phyloP scores from a whole-genome alignment of 2,888 invertebrate species.

The Pandemis cinnamomeana region DNA sequence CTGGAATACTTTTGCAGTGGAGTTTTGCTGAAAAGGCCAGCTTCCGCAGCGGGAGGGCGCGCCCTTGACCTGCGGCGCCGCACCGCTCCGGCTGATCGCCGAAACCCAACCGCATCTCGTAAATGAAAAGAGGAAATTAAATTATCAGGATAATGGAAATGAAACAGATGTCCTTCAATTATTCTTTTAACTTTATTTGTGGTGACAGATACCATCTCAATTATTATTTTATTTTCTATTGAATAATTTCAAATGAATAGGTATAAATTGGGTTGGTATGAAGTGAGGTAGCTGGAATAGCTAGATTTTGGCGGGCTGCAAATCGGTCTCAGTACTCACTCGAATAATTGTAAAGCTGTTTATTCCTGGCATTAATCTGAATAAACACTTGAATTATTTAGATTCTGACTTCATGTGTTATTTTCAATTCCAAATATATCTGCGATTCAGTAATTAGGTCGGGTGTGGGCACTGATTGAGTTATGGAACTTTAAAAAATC shows the following conservation, averaged over 20 bases:
- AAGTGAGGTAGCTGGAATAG: conserved; percentile 16
- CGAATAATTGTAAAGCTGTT: conserved; percentile 13
- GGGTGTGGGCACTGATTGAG: conserved; percentile 20
- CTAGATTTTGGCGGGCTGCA: conserved; percentile 16
- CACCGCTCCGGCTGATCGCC: conserved; percentile 51
- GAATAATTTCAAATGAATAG: conserved; percentile 4
- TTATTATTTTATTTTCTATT: conserved; percentile 14
- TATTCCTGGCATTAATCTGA: conserved; percentile 14
- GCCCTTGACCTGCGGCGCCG: conserved; percentile 69
- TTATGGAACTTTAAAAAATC: conserved; percentile 37
- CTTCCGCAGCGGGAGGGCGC: conserved; percentile 52
- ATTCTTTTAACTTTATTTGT: conserved; percentile 21
- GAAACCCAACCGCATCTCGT: conserved; percentile 51
- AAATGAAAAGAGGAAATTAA: conserved; percentile 36
- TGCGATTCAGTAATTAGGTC: conserved; percentile 20
- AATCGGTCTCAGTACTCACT: background rate
- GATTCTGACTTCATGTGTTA: conserved; percentile 12
- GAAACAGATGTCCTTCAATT: conserved; percentile 23
- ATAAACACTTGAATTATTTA: conserved; percentile 28
- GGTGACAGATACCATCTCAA: conserved; percentile 12
- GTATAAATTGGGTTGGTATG: background rate
- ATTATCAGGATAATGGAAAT: conserved; percentile 21
- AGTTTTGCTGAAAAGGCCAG: conserved; percentile 51
- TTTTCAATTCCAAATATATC: conserved; percentile 19
- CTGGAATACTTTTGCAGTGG: conserved; percentile 42